Evolutionary conservation across 2,113 vertebrate genomes (phyloP), one percentile per base, ranked within the genome.

Genomic region (Lanius ludovicianus): DNA sequence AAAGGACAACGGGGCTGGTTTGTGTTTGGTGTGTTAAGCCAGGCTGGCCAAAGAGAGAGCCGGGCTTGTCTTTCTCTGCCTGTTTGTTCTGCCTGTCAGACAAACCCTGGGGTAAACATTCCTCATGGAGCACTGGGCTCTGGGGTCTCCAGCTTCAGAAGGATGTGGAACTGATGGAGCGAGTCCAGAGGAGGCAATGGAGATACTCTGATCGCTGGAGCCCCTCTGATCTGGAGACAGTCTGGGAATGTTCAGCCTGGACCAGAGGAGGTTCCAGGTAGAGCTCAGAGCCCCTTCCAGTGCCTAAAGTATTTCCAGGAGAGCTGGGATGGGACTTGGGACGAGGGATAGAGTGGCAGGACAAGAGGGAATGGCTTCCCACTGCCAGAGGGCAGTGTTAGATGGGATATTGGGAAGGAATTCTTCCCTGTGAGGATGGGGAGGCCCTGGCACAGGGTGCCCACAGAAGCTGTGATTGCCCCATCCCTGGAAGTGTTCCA

Each of bases 401-500:
- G 24, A 19, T 83, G 47, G 39, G 39, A 55, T 55, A 24, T 6
- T 62, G 30, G 55, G 35, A 31, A 47, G 25, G 7, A 55, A 56
- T 47, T 41, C 5, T 1, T 83, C 8, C 11, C 11, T 35, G 5
- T 5, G 17, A 76, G 41, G 30, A n/a, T 0, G 1, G 1, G 0
- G 7, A 68, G 23, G 28, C 28, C 37, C 52, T 89, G 70, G 53
- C 30, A 41, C 30, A 76, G 33, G 37, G 0, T 82, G 3, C 2
- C 12, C 18, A 52, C 23, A n/a, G 44, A 0, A 67, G 28, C 69
- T 75, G 39, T 60, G 69, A 16, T 46, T 75, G 39, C n/a, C 3
- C 6, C 11, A 20, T 68, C 14, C 44, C 60, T 67, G 19, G 8
- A 20, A 74, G 18, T 28, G 44, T 67, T 1, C 55, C 1, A 69